These are phyloP conservation scores for Calycopis cecrops DNA, from an alignment of 1,140 invertebrate genomes.

Conservation along the genomic window DNA sequence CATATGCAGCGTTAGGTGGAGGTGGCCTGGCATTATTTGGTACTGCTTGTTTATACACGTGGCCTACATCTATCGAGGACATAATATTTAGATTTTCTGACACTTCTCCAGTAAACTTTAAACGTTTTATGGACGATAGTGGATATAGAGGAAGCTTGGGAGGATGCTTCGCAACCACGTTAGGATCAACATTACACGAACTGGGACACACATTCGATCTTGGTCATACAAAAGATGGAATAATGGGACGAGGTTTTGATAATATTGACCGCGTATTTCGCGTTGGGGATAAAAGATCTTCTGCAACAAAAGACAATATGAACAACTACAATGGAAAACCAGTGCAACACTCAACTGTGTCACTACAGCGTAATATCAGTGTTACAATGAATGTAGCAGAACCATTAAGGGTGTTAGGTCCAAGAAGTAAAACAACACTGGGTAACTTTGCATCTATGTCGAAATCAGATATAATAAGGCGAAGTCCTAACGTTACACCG, in stretches of 20 bases:
- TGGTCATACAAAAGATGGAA: constrained; percentile 91
- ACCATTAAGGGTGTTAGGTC: constrained; percentile 61
- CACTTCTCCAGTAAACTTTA: constrained; percentile 78
- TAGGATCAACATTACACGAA: constrained; percentile 96
- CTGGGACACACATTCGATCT: constrained; percentile 96
- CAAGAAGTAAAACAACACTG: constrained; percentile 73
- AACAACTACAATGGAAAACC: constrained; percentile 68
- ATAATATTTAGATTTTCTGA: constrained; percentile 78
- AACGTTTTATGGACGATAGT: constrained; percentile 90
- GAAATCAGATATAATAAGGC: constrained; percentile 69
- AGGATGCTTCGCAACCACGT: constrained; percentile 92
- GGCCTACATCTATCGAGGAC: constrained; percentile 85
- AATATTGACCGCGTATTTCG: constrained; percentile 87
- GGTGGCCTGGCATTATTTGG: constrained; percentile 94
- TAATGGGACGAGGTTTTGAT: constrained; percentile 97
- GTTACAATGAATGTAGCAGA: constrained; percentile 73
- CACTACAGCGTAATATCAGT: constrained; percentile 69
- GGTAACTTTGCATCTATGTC: constrained; percentile 69
- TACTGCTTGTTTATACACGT: constrained; percentile 92
- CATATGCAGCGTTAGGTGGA: constrained; percentile 90
- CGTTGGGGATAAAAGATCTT: constrained; percentile 69
- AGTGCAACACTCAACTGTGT: constrained; percentile 62
- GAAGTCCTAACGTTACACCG: constrained; percentile 70
- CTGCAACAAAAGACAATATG: constrained; percentile 66
- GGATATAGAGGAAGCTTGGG: constrained; percentile 89